Evolutionary conservation across 1,140 invertebrate genomes (phyloP), one percentile per base, ranked within the genome.

Genomic region (Drosophila albomicans): DNA sequence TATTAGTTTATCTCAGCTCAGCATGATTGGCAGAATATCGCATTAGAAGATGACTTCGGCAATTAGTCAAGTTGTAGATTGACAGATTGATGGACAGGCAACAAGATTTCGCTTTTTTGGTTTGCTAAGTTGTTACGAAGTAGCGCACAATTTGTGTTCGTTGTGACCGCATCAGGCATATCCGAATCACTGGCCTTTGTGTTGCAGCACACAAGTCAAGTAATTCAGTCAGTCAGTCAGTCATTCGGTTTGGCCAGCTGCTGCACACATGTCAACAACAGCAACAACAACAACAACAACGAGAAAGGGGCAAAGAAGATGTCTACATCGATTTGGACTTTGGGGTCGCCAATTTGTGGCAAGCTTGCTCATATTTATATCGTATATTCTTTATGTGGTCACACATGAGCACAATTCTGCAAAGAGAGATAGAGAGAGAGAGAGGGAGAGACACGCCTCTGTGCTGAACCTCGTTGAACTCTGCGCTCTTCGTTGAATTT

Each of bases 381-480:
- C 28, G 11, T 57, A 54, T 62, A 5, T 57, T 10, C 61, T 28
- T 70, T 52, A 51, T 58, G 51, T 66, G 35, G 15, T 66, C 35
- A 43, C 52, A 72, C 52, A 43, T 45, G 64, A 54, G 41, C 6
- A 30, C n/a, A 41, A 43, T 25, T 41, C 20, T 38, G 35, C 35
- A 38, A 20, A 20, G 20, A 3, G 20, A 20, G 16, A 20, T 0
- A 20, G 20, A 25, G 20, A 25, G 20, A 25, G 20, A 25, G 3
- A 25, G 20, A 25, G 20, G 0, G 20, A 0, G 35, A 45, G 5
- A 45, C 41, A 49, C 66, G 72, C 72, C 72, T 65, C 65, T 41
- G 25, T 32, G 30, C 16, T 85, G 82, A 86, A 85, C 82, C 75
- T 66, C 54, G 65, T 72, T 85, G 82, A 85, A 81, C 82, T 81